Percentiles rank a stretch among this genome's conserved stretches.
Conservation (phyloP, 2,888 invertebrate genomes). For the Leucania comma region DNA sequence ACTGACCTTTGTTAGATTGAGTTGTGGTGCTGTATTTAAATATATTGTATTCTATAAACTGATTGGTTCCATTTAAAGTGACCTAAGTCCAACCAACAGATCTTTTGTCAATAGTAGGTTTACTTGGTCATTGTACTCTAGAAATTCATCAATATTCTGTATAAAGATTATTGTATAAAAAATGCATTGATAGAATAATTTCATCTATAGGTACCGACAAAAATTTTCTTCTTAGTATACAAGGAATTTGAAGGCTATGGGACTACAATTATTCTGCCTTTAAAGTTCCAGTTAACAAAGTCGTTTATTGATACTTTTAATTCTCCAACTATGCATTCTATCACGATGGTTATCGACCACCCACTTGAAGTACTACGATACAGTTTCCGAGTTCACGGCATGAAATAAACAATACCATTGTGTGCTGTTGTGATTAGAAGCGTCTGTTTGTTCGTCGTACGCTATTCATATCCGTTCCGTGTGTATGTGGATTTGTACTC, state of each 20-base stretch:
- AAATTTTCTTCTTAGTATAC: neutral
- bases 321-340: slow-evolving; percentile 47
- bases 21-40: too few species aligned
- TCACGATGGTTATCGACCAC: slow-evolving; percentile 76
- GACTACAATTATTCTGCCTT: neutral
- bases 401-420: slow-evolving; percentile 88
- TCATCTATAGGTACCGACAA: neutral
- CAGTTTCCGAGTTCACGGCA: slow-evolving; percentile 81
- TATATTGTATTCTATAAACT: too few species aligned
- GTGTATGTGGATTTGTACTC: slow-evolving; percentile 63
- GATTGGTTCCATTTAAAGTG: too few species aligned
- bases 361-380: slow-evolving; percentile 81
- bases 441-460: slow-evolving; percentile 79
- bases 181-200: too few species aligned
- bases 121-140: too few species aligned
- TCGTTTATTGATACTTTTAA: slow-evolving; percentile 47
- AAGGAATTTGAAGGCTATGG: neutral
- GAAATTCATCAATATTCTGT: too few species aligned
- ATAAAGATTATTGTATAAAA: too few species aligned
- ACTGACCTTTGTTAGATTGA: too few species aligned
- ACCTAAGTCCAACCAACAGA: too few species aligned
- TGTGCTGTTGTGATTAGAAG: slow-evolving; percentile 87
- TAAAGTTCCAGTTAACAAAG: slow-evolving; percentile 14
- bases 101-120: too few species aligned
- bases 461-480: slow-evolving; percentile 82